These are phyloP conservation scores for Peromyscus eremicus DNA, from an alignment of 2,797 vertebrate genomes.

Conservation along the genomic window DNA sequence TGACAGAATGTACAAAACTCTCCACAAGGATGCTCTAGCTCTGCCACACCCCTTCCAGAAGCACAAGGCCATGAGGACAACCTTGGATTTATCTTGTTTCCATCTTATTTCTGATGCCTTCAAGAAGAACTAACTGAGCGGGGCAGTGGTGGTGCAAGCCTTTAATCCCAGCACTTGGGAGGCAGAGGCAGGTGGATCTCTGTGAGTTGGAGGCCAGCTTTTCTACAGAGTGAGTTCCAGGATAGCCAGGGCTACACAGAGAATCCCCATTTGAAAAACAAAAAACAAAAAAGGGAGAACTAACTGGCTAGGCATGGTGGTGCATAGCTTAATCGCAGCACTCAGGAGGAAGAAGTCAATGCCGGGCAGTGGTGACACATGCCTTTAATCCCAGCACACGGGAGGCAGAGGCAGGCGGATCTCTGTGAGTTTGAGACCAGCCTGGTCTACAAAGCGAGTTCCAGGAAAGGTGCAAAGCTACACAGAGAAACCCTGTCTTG, in stretches of 20 bases:
- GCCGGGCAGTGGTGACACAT: too few relatives aligned
- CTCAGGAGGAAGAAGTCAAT: neutral
- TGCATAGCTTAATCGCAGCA: neutral
- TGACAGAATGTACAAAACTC: neutral
- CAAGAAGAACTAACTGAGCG: neutral
- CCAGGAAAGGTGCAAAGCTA: too few relatives aligned
- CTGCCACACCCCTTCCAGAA: neutral
- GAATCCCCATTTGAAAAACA: neutral
- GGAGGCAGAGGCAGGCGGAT: too few relatives aligned
- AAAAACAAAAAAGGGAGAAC: neutral
- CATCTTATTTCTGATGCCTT: neutral
- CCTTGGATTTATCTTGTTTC: neutral
- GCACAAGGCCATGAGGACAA: neutral
- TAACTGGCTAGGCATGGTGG: neutral
- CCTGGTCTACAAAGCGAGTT: too few relatives aligned
- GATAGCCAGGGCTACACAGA: neutral
- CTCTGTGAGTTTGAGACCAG: too few relatives aligned
- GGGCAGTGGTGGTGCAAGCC: neutral
- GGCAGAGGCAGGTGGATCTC: neutral
- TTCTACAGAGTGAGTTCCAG: neutral
- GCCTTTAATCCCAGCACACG: too few relatives aligned
- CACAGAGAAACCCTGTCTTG: too few relatives aligned
- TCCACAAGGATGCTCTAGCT: neutral
- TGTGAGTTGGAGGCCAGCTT: neutral
- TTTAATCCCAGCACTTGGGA: neutral